These are phyloP conservation scores for Phenacoccus solenopsis DNA, from an alignment of 1,140 invertebrate genomes.

Conservation along the genomic window DNA sequence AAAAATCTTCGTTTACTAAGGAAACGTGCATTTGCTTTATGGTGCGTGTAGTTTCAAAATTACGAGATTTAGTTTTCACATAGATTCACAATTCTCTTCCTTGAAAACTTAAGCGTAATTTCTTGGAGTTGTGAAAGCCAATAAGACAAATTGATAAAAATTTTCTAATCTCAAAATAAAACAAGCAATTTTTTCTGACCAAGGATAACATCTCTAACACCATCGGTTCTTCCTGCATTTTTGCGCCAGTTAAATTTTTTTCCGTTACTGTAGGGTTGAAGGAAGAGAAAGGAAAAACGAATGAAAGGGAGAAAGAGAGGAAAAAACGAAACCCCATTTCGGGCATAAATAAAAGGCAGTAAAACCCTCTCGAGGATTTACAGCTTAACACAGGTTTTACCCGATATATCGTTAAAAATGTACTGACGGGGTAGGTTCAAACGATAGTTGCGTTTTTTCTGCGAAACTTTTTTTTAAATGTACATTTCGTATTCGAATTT, in stretches of 20 bases:
- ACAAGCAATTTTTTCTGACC: too few species aligned
- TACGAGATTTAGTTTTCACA: too few species aligned
- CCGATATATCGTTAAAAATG: neutral
- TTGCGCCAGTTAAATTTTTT: neutral
- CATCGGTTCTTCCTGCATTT: too few species aligned
- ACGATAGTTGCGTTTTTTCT: neutral
- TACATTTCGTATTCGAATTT: conserved; percentile 1
- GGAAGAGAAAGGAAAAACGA: neutral
- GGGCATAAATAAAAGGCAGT: neutral
- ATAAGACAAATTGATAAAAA: too few species aligned
- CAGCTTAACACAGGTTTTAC: neutral
- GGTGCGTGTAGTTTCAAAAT: too few species aligned
- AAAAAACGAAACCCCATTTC: neutral
- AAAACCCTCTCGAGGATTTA: neutral
- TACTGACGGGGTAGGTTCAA: neutral
- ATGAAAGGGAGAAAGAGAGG: neutral
- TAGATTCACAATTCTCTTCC: too few species aligned
- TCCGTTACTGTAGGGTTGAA: neutral
- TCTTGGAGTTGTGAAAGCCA: too few species aligned
- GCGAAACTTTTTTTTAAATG: neutral
- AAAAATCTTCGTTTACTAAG: too few species aligned
- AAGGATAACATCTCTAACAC: too few species aligned
- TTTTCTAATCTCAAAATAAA: too few species aligned
- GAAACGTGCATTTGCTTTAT: too few species aligned
- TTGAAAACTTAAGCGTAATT: too few species aligned